A percentile compares a stretch with the other conserved stretches of the same genome.
phyloP scores from a whole-genome alignment of 1,140 invertebrate species.

The Delia radicum region DNA sequence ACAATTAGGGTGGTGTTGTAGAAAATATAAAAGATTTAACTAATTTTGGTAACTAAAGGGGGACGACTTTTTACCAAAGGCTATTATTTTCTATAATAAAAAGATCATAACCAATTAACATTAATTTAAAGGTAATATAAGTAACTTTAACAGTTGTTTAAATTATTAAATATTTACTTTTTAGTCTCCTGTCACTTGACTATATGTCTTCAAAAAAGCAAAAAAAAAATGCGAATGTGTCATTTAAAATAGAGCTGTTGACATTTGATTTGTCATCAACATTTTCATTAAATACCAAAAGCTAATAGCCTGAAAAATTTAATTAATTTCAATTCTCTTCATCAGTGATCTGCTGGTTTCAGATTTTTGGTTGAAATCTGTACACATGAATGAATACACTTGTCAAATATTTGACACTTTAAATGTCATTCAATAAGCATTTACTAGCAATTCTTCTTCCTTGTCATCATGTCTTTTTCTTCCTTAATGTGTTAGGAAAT shows the following conservation, averaged over 20 bases:
- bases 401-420: not conserved
- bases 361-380: no score
- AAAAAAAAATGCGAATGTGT: no score
- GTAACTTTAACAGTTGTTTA: constrained; percentile 8
- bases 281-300: no score
- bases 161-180: constrained; percentile 1
- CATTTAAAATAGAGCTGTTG: not conserved
- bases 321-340: not conserved
- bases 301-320: not conserved
- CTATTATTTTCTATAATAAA: not conserved
- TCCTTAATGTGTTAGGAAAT: no score
- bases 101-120: not conserved
- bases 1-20: not conserved
- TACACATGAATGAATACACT: no score
- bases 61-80: not conserved
- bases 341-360: no score
- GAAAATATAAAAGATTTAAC: not conserved
- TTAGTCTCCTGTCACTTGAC: no score
- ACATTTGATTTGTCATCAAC: no score
- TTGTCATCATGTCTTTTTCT: not conserved
- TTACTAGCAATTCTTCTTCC: no score
- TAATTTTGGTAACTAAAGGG: not conserved
- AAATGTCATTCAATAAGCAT: not conserved
- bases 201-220: no score
- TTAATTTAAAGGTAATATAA: constrained; percentile 1